These are phyloP conservation scores for Protomyctophum bolini DNA, from an alignment of 2,113 vertebrate species.

Conservation along the genomic window DNA sequence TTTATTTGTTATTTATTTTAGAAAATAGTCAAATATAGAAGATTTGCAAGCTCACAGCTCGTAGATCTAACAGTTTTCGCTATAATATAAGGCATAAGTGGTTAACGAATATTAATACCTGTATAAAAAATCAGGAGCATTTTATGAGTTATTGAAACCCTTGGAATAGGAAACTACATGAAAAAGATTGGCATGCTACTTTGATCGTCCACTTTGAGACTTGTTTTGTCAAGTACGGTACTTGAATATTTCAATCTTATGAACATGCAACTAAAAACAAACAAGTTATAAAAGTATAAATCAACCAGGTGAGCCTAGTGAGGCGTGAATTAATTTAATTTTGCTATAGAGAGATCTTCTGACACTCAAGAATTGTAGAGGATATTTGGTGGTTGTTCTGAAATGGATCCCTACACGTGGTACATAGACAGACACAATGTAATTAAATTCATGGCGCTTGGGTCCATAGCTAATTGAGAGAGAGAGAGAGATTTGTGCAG, in stretches of 20 bases:
- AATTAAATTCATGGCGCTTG: not conserved
- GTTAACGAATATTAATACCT: too few species aligned
- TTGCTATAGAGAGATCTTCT: not conserved
- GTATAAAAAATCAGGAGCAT: too few species aligned
- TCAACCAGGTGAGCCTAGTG: not conserved
- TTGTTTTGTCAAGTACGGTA: too few species aligned
- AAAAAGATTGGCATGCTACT: too few species aligned
- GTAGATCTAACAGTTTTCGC: too few species aligned
- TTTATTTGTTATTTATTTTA: too few species aligned
- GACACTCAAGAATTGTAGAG: not conserved
- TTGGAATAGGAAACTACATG: too few species aligned
- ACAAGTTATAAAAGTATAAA: not conserved
- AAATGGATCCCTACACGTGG: not conserved
- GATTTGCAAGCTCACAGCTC: too few species aligned
- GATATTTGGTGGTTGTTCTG: not conserved
- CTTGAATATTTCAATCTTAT: not conserved
- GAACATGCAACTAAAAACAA: not conserved
- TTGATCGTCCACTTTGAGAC: too few species aligned
- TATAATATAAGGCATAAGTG: too few species aligned
- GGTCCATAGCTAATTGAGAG: not conserved
- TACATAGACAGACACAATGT: not conserved
- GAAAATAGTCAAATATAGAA: too few species aligned
- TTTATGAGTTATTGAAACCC: too few species aligned
- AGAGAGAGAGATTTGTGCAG: not conserved
- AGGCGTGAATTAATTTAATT: not conserved